Evolutionary conservation across 2,113 vertebrate species (phyloP).

Genomic region (Cyphomyrus discorhynchus): DNA sequence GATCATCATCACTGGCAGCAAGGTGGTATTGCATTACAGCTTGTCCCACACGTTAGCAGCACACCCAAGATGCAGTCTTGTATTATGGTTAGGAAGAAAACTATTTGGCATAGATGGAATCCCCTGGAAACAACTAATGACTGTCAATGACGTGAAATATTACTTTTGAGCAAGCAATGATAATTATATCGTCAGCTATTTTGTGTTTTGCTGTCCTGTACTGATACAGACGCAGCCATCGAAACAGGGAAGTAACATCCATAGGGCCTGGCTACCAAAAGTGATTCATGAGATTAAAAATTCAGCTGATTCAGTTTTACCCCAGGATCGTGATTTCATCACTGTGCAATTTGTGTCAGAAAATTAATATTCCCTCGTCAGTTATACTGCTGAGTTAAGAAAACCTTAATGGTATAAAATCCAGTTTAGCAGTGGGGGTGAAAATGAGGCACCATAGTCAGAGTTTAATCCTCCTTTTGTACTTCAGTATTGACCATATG

Average conservation of each 20-base stretch:
- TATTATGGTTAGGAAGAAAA: neutral
- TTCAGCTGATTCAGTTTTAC: neutral
- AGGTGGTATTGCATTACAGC: neutral
- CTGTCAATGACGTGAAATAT: neutral
- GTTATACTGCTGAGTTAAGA: neutral
- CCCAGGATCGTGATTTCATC: neutral
- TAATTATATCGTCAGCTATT: neutral
- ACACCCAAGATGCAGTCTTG: neutral
- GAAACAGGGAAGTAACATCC: neutral
- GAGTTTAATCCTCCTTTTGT: conserved; percentile 13
- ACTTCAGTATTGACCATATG: conserved; percentile 12
- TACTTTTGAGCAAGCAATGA: neutral
- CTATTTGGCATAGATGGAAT: neutral
- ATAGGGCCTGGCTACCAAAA: neutral
- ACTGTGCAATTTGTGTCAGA: neutral
- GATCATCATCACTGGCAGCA: neutral
- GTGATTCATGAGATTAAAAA: neutral
- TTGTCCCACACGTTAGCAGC: neutral
- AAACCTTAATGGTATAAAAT: neutral
- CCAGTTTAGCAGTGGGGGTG: neutral
- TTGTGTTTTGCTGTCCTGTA: neutral
- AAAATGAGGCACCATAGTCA: neutral
- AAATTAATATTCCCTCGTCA: neutral
- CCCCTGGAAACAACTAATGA: neutral
- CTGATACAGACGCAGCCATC: neutral